Evolutionary conservation across 2,797 vertebrate genomes (phyloP).

Genomic region (Aldrovandia affinis): DNA sequence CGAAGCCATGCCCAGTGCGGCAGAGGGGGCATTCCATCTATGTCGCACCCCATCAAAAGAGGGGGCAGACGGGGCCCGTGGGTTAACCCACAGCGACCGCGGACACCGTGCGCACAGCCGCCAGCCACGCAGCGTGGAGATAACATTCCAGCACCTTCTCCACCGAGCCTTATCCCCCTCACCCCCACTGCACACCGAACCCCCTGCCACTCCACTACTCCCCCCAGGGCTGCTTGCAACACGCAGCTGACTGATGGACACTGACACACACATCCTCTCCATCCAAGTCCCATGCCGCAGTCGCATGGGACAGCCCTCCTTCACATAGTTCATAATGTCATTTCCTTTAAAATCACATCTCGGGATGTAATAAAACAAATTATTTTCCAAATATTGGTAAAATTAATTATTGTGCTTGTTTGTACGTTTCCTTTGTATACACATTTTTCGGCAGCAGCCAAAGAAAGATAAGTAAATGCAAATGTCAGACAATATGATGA

Average conservation of each 20-base stretch:
- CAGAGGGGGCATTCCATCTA: background rate
- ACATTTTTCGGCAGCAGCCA: background rate
- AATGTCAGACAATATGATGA: slow-evolving; percentile 10
- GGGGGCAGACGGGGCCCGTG: background rate
- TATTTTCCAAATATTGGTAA: background rate
- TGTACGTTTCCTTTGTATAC: background rate
- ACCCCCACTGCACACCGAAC: background rate
- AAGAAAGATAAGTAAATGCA: background rate
- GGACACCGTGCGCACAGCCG: background rate
- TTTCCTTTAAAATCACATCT: background rate
- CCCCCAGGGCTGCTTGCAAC: background rate
- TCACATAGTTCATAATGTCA: background rate
- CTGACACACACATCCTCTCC: background rate
- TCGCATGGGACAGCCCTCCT: background rate
- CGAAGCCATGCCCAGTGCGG: too few species aligned
- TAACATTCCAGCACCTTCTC: background rate
- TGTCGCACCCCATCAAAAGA: background rate
- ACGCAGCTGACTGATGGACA: background rate
- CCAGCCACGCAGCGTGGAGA: background rate
- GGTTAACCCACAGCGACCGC: background rate
- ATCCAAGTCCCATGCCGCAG: background rate
- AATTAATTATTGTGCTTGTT: background rate
- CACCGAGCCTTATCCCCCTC: too few species aligned
- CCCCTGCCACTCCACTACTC: background rate
- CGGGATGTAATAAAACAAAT: background rate